Conservation (phyloP, 2,797 vertebrate genomes). For the Dicrostonyx torquatus region DNA sequence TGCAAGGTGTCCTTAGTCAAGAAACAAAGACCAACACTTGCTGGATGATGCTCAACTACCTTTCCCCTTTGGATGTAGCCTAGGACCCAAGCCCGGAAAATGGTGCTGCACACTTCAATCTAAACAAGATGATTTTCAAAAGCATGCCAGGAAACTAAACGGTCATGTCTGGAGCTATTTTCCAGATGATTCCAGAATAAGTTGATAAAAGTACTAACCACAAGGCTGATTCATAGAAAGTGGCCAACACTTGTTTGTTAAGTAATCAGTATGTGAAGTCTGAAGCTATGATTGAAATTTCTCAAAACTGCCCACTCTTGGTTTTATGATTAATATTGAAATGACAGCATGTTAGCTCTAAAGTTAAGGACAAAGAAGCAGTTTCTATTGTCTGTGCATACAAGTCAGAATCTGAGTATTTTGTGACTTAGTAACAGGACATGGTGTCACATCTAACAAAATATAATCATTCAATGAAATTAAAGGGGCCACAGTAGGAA, state of each 20-base stretch:
- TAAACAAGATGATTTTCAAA: not conserved
- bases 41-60: not conserved
- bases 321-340: slow-evolving; percentile 31
- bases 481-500: not conserved
- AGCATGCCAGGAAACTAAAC: no score
- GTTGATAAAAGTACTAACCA: not conserved
- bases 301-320: not conserved
- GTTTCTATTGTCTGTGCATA: not conserved
- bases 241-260: not conserved
- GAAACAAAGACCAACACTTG: not conserved
- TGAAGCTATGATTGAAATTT: not conserved
- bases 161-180: no score
- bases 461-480: not conserved
- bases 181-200: not conserved
- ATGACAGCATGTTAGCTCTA: not conserved
- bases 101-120: not conserved
- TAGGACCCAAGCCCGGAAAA: not conserved
- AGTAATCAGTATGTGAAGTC: not conserved
- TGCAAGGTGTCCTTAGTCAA: no score
- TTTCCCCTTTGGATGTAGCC: not conserved
- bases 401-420: slow-evolving; percentile 34
- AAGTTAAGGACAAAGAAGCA: not conserved
- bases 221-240: not conserved
- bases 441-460: not conserved
- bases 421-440: not conserved